Percentiles rank a stretch among this genome's conserved stretches.
Evolutionary conservation across 2,888 invertebrate species (phyloP).

Genomic region (Agrotis segetum): DNA sequence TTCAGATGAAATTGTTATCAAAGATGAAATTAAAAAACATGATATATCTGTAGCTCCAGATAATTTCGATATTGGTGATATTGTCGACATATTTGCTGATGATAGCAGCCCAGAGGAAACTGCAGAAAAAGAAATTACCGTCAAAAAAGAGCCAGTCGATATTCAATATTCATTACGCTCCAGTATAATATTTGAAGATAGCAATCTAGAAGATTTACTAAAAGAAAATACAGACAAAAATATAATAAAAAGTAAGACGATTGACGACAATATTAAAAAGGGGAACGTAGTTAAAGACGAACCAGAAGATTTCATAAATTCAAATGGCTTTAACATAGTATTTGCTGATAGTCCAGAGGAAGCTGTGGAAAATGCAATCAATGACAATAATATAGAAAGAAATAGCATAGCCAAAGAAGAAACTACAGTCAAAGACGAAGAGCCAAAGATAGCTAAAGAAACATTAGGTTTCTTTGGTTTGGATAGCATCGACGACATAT

Average conservation of each 20-base stretch:
- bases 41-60: constrained; percentile 59
- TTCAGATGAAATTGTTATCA: constrained; percentile 46
- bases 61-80: constrained; percentile 85
- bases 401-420: constrained; percentile 33
- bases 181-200: constrained; percentile 25
- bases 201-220: constrained; percentile 42
- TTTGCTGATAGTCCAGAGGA: constrained; percentile 21
- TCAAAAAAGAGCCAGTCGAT: constrained; percentile 40
- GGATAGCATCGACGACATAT: constrained; percentile 81
- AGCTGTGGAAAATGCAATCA: constrained; percentile 1
- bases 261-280: constrained; percentile 23
- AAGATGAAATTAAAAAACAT: constrained; percentile 44
- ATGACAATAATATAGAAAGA: background rate
- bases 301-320: background rate
- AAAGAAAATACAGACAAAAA: constrained; percentile 1
- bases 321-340: constrained; percentile 17
- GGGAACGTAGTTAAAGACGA: constrained; percentile 53
- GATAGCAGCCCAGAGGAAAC: constrained; percentile 77
- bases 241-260: constrained; percentile 12
- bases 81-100: constrained; percentile 77
- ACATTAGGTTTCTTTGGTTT: constrained; percentile 77
- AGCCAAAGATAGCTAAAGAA: constrained; percentile 64
- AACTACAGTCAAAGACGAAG: constrained; percentile 50
- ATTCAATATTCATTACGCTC: constrained; percentile 16
- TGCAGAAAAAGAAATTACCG: constrained; percentile 45